Conservation (phyloP, 2,113 vertebrate species). For the Crotalus viridis region DNA sequence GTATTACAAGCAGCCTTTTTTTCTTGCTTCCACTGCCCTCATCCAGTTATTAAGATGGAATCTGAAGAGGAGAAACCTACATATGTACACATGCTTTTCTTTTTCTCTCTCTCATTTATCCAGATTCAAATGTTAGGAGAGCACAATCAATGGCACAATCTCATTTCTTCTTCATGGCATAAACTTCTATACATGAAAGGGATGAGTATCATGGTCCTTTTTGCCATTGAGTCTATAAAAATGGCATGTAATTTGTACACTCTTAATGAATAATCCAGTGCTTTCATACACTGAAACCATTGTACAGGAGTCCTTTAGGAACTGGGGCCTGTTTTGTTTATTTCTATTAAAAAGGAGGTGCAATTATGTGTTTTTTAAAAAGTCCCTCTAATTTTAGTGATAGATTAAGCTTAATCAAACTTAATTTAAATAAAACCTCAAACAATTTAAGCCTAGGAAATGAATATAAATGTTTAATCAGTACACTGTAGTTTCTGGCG, state of each 20-base stretch:
- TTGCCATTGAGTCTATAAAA: not conserved
- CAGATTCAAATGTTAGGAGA: not conserved
- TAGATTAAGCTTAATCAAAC: not conserved
- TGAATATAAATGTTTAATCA: constrained; percentile 32
- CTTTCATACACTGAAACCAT: not conserved
- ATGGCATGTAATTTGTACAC: not conserved
- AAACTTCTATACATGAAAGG: not conserved
- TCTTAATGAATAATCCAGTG: not conserved
- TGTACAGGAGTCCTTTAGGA: not conserved
- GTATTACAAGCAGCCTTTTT: not conserved
- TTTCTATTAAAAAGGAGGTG: not conserved
- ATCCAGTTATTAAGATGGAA: not conserved
- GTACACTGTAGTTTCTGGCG: constrained; percentile 59
- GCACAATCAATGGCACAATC: not conserved
- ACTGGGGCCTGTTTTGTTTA: not conserved
- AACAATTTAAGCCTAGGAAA: constrained; percentile 26
- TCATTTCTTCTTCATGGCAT: not conserved
- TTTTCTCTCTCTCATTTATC: too few species aligned
- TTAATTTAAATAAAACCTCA: not conserved
- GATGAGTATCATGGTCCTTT: not conserved
- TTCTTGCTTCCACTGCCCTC: not conserved
- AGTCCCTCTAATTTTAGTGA: not conserved
- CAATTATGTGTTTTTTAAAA: not conserved
- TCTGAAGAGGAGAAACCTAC: not conserved
- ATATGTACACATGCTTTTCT: not conserved